phyloP scores from a whole-genome alignment of 2,888 invertebrate species.

The Ethmia dodecea region DNA sequence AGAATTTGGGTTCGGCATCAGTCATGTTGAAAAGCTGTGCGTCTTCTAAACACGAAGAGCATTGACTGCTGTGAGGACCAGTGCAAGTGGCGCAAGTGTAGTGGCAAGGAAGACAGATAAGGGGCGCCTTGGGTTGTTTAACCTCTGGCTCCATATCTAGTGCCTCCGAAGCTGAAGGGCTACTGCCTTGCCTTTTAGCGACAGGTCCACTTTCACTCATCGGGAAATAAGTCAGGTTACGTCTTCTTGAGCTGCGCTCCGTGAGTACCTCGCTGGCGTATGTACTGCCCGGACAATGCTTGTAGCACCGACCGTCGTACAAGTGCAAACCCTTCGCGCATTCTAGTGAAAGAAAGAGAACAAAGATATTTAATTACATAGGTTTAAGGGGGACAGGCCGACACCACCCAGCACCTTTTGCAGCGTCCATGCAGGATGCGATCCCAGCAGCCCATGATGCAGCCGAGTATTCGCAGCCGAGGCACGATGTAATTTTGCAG shows the following conservation, averaged over 20 bases:
- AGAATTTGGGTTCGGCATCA: constrained; percentile 53
- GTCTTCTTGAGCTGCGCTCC: constrained; percentile 57
- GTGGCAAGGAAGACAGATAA: constrained; percentile 82
- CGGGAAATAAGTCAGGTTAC: constrained; percentile 52
- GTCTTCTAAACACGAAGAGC: constrained; percentile 82
- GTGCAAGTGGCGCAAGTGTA: constrained; percentile 84
- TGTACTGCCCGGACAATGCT: constrained; percentile 75
- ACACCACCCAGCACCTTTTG: constrained; percentile 65
- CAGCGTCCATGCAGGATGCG: constrained; percentile 69
- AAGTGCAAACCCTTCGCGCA: constrained; percentile 80
- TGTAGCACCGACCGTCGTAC: constrained; percentile 78
- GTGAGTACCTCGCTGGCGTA: constrained; percentile 60
- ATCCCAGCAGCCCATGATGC: constrained; percentile 50
- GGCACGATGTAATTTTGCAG: constrained; percentile 44
- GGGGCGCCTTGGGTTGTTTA: constrained; percentile 36
- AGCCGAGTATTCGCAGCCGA: constrained; percentile 44
- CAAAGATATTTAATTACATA: constrained; percentile 51
- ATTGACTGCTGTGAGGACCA: constrained; percentile 84
- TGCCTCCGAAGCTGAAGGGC: constrained; percentile 45
- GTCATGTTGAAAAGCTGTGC: constrained; percentile 70
- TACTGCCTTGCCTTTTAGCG: constrained; percentile 46
- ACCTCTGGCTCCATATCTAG: constrained; percentile 49
- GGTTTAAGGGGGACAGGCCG: constrained; percentile 40
- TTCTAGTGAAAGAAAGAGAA: constrained; percentile 79
- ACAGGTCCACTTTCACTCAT: constrained; percentile 34